phyloP scores from a whole-genome alignment of 2,113 vertebrate species.

The Myrmophylax atrothorax region DNA sequence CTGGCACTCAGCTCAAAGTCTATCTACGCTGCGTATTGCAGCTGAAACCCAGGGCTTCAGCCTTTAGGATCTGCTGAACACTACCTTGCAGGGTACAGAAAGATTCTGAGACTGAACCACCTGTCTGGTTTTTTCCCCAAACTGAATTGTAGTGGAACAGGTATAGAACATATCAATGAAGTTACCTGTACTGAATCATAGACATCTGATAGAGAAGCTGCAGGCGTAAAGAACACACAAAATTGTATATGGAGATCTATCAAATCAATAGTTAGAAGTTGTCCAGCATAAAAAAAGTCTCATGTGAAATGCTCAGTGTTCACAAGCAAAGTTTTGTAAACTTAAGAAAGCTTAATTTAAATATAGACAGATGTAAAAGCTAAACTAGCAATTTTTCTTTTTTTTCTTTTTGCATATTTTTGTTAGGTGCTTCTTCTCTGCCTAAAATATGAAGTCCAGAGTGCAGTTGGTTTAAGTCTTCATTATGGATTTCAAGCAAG shows the following conservation, averaged over 20 bases:
- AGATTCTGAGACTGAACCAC: background rate
- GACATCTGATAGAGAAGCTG: background rate
- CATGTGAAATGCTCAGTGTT: conserved; percentile 43
- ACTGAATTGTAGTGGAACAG: background rate
- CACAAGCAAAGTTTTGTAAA: conserved; percentile 53
- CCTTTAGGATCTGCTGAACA: background rate
- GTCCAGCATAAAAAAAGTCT: conserved; percentile 50
- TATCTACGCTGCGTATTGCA: background rate
- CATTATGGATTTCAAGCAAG: conserved; percentile 48
- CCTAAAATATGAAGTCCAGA: conserved; percentile 66
- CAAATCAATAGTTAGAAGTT: conserved; percentile 16
- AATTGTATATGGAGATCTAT: background rate
- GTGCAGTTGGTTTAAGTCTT: conserved; percentile 60
- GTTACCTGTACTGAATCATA: conserved; percentile 10
- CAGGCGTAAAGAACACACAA: background rate
- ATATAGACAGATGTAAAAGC: conserved; percentile 53
- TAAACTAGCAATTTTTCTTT: conserved; percentile 26
- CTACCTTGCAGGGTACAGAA: background rate
- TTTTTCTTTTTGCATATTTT: conserved; percentile 66
- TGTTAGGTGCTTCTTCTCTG: conserved; percentile 69
- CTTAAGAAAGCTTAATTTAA: conserved; percentile 58
- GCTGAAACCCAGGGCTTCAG: background rate
- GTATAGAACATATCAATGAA: background rate
- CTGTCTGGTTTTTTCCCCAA: background rate
- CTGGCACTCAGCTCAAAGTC: background rate